A percentile compares a stretch with the other conserved stretches of the same genome.
Conservation (phyloP, 1,140 invertebrate species). For the Potamilus streckersoni region DNA sequence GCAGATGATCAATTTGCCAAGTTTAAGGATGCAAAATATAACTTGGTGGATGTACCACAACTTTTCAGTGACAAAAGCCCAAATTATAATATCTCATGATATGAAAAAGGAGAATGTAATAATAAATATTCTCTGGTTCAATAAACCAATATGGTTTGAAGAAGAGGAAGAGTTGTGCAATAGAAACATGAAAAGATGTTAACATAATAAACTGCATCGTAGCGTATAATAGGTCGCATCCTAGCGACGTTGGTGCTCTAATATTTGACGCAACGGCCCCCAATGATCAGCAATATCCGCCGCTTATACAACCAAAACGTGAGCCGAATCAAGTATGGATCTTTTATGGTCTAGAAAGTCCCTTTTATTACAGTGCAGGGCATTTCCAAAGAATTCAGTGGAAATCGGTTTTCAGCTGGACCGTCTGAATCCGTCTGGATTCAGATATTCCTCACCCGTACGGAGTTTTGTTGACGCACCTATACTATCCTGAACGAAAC, state of each 20-base stretch:
- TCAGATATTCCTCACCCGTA: constrained; percentile 26
- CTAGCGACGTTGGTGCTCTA: not conserved
- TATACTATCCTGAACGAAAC: not conserved
- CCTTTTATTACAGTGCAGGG: not conserved
- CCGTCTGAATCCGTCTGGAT: constrained; percentile 17
- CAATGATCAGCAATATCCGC: not conserved
- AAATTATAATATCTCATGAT: too few relatives aligned
- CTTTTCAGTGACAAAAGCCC: too few relatives aligned
- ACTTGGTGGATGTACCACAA: too few relatives aligned
- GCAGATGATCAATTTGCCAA: too few relatives aligned
- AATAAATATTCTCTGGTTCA: too few relatives aligned
- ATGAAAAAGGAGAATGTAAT: too few relatives aligned
- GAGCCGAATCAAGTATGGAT: constrained; percentile 28
- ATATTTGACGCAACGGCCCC: not conserved
- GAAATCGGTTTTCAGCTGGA: constrained; percentile 24
- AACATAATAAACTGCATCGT: too few relatives aligned
- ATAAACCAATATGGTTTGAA: too few relatives aligned
- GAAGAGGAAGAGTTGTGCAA: too few relatives aligned
- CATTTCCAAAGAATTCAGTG: constrained; percentile 3
- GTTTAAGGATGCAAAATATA: too few relatives aligned
- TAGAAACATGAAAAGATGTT: too few relatives aligned
- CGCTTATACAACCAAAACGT: constrained; percentile 1
- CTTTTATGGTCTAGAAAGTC: constrained; percentile 21
- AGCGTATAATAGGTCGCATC: too few relatives aligned
- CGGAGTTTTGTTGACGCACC: constrained; percentile 3